phyloP scores from a whole-genome alignment of 2,797 vertebrate genomes.

The Lepus townsendii region DNA sequence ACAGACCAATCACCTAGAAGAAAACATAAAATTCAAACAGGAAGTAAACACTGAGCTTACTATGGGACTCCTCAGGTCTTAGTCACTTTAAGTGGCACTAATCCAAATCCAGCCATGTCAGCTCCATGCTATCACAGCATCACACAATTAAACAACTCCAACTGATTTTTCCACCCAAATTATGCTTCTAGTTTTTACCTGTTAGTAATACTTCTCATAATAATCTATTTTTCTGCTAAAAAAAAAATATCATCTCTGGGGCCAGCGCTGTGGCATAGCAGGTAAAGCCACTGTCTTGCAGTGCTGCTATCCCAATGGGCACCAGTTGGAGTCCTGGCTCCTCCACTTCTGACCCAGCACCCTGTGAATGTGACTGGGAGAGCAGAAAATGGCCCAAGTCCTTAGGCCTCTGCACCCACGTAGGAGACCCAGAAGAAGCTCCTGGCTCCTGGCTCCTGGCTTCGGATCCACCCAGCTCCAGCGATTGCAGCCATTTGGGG shows the following conservation, averaged over 20 bases:
- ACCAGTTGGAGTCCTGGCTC: too few species aligned
- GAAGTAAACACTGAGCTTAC: background rate
- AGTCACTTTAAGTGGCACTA: background rate
- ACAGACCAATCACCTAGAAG: slow-evolving; percentile 96
- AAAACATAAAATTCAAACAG: slow-evolving; percentile 33
- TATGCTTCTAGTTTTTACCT: background rate
- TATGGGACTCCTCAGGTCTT: background rate
- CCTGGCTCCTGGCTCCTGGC: too few species aligned
- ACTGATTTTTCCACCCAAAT: slow-evolving; percentile 8
- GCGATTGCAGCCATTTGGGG: too few species aligned
- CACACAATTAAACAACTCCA: background rate
- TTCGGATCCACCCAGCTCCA: too few species aligned
- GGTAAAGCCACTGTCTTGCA: too few species aligned
- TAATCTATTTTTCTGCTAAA: background rate
- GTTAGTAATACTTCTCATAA: slow-evolving; percentile 1
- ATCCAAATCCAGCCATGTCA: background rate
- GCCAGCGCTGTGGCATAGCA: too few species aligned
- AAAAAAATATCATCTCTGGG: background rate
- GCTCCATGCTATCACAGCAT: background rate
- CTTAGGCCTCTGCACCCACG: too few species aligned
- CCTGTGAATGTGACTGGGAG: too few species aligned
- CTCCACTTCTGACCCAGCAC: too few species aligned
- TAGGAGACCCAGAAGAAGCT: too few species aligned
- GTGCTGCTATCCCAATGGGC: too few species aligned
- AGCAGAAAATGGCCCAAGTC: background rate